These are phyloP conservation scores for Pogonomyrmex californicus DNA, from an alignment of 1,140 invertebrate genomes.

Conservation along the genomic window DNA sequence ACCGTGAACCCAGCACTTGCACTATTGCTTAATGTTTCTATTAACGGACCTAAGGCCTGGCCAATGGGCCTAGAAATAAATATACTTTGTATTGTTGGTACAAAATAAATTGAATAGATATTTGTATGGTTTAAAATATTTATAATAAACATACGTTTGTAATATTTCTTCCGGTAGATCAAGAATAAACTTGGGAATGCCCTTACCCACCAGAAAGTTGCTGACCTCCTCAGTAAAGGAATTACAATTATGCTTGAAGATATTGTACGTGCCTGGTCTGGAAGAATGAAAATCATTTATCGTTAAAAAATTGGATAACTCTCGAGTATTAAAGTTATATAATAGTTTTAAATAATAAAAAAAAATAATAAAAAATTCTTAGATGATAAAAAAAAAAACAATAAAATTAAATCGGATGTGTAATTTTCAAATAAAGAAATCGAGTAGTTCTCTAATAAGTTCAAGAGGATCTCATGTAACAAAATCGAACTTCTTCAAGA, in stretches of 20 bases:
- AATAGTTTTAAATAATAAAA: not conserved
- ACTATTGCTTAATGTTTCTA: conserved; percentile 87
- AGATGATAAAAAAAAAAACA: not conserved
- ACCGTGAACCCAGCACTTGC: conserved; percentile 81
- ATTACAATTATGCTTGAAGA: conserved; percentile 97
- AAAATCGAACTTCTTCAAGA: not conserved
- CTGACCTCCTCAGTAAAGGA: conserved; percentile 95
- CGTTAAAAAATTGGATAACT: not conserved
- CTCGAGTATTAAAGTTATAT: not conserved
- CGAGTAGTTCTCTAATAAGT: conserved; percentile 10
- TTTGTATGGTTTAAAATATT: not conserved
- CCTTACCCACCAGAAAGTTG: conserved; percentile 93
- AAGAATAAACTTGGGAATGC: conserved; percentile 95
- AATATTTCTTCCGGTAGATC: conserved; percentile 93
- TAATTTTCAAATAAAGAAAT: not conserved
- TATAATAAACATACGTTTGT: conserved; percentile 86
- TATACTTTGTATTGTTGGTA: not conserved
- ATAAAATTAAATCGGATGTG: not conserved
- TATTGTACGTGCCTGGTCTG: conserved; percentile 91
- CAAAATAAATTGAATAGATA: not conserved
- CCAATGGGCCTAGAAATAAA: conserved; percentile 87
- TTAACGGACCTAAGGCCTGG: conserved; percentile 87
- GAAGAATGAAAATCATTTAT: conserved; percentile 63
- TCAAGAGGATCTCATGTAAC: not conserved
- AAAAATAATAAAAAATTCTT: not conserved